Percentiles rank a stretch among this genome's conserved stretches.
phyloP scores from a whole-genome alignment of 2,888 invertebrate genomes.

The Stenchaetothrips biformis region DNA sequence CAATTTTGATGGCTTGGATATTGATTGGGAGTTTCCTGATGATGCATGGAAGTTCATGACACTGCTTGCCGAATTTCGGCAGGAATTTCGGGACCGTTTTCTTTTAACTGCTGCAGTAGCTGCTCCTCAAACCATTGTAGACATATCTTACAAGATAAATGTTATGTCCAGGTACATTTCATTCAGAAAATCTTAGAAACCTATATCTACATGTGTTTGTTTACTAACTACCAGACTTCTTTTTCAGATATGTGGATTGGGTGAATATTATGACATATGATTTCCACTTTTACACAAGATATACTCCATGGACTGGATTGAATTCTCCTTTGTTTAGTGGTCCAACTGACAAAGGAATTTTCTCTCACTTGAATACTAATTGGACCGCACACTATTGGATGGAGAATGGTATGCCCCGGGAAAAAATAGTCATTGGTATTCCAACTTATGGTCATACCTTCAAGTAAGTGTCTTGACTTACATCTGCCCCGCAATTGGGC shows the following conservation, averaged over 20 bases:
- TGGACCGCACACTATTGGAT: constrained; percentile 76
- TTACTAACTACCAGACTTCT: constrained; percentile 16
- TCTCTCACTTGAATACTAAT: constrained; percentile 72
- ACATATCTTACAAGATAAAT: constrained; percentile 70
- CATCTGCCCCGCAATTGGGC: background rate
- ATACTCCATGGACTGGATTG: constrained; percentile 73
- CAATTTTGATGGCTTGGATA: constrained; percentile 64
- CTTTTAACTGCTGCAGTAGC: constrained; percentile 73
- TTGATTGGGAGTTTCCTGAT: constrained; percentile 85
- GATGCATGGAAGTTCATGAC: constrained; percentile 71
- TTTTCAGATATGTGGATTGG: constrained; percentile 66
- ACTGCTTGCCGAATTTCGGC: constrained; percentile 65
- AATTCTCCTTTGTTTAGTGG: constrained; percentile 73
- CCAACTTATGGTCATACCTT: constrained; percentile 85
- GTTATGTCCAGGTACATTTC: constrained; percentile 65
- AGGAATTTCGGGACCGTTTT: constrained; percentile 57
- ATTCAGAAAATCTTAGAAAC: background rate
- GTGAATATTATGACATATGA: constrained; percentile 91
- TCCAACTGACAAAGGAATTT: constrained; percentile 54
- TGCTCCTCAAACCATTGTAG: constrained; percentile 68
- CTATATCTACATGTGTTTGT: constrained; percentile 2
- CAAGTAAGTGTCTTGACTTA: constrained; percentile 47
- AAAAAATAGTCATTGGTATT: constrained; percentile 77
- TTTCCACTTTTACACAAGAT: constrained; percentile 71
- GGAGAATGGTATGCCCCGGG: constrained; percentile 64